Base-by-base conservation (phyloP, 2,113 vertebrate species). In the Lepisosteus osseus region DNA sequence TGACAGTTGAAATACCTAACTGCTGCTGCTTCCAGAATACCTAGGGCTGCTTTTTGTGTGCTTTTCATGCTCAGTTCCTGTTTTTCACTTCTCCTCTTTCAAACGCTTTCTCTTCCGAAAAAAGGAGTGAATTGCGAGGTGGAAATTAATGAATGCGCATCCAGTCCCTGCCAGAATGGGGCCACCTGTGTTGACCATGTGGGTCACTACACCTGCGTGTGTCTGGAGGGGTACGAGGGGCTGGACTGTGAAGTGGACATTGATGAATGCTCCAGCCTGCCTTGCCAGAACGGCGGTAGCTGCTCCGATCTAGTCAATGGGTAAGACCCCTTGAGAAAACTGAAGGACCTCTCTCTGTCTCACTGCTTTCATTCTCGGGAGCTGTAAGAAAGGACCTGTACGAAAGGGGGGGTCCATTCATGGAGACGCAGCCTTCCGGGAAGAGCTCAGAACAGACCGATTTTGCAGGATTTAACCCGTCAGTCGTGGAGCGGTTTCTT, bases 71-170 rank as follows among this genome's bases (percentile, higher is more conserved):
- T 29, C 29, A 29, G 29, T 29, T 29, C 29, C 29, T 29, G 29
- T 29, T 29, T 29, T 29, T 29, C 17, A 54, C 12, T 13, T 56
- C 15, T 56, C 14, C 14, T 44, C 7, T 41, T 8, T 54, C 14
- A 43, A 63, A 42, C 8, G 3, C 54, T 55, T 47, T 70, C 70
- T 64, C 6, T 12, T 4, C 54, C 41, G 57, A 7, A 67, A 71
- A 51, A 72, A 99, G 97, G 96, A n/a, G 54, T 93, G 63, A 97
- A 95, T 80, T 98, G 97, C 42, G 94, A 96, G 59, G 74, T 78
- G 61, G 96, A 98, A 80, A 93, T 97, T 47, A 90, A 98, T 65
- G 96, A 99, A 83, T 99, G 97, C 11, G 92, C 88, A 54, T 89
- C 82, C 0, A 76, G 59, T 0, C 97, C 97, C 57, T 98, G 97